Evolutionary conservation across 2,888 invertebrate genomes (phyloP), one percentile per base, ranked within the genome.

Genomic region (Acronicta alni): DNA sequence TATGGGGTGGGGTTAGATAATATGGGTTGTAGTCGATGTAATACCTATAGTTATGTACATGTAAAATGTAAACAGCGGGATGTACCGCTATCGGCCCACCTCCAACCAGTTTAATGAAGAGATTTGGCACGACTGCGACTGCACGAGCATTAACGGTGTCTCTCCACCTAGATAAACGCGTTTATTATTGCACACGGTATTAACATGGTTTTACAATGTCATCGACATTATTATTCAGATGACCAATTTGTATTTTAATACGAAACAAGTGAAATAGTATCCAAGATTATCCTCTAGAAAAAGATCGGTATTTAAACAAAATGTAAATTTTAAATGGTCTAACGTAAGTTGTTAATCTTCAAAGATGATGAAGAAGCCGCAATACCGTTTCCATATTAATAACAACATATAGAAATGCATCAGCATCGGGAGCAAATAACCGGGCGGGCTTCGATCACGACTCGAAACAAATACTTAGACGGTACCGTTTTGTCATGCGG

Each of bases 121-220:
- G 90, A 93, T 93, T 92, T 92, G 92, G 93, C 92, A 91, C 91
- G 91, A 89, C 81, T 86, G 85, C 91, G 90, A 88, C 81, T 86
- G 86, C 86, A 84, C 88, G 84, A 84, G 87, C 87, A 85, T 86
- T 89, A 92, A 89, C 89, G 88, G 90, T 86, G 83, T 84, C 82
- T 84, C 77, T 72, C 49, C 60, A 67, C 64, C 64, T 79, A 84
- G 82, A 86, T 86, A 86, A 87, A 86, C 82, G 80, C 80, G 77
- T 80, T 81, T 82, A 80, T 77, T 76, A 66, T 59, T 72, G 75
- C 57, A 66, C 57, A 63, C 51, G 43, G 55, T 59, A 60, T 61
- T 57, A 59, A 63, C 55, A 61, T 57, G 59, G 51, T 61, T 65
- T 72, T 65, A 72, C 65, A 62, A 45, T 61, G 62, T 67, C 60